Conservation (phyloP, 2,888 invertebrate species). For the Hypselothyrea guttata region DNA sequence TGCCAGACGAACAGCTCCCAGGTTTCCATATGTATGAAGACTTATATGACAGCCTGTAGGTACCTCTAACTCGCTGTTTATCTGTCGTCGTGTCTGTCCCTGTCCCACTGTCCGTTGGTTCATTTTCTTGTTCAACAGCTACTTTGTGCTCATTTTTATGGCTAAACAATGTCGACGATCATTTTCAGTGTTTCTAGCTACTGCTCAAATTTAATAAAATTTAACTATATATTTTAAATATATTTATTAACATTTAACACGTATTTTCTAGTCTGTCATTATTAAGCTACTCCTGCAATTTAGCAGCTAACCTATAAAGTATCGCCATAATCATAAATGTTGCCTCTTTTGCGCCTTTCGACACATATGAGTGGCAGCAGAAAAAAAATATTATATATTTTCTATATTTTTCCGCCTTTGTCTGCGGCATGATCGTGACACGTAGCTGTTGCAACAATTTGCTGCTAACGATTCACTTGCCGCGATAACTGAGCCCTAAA, state of each 20-base stretch:
- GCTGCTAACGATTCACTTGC: conserved; percentile 53
- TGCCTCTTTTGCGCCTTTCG: conserved; percentile 61
- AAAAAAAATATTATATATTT: not conserved
- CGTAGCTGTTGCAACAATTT: conserved; percentile 72
- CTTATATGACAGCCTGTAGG: conserved; percentile 53
- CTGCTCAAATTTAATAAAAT: not conserved
- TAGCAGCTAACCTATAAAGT: conserved; percentile 8
- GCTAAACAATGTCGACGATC: conserved; percentile 72
- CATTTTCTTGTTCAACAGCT: conserved; percentile 42
- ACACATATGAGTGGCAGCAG: conserved; percentile 48
- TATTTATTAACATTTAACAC: not conserved
- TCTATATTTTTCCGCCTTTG: conserved; percentile 37
- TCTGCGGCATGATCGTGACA: conserved; percentile 77
- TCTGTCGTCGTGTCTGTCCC: conserved; percentile 3
- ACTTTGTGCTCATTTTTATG: conserved; percentile 57
- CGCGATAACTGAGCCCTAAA: conserved; percentile 58
- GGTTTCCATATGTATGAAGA: conserved; percentile 62
- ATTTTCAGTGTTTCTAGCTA: conserved; percentile 57
- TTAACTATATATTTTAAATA: not conserved
- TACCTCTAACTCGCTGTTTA: conserved; percentile 8
- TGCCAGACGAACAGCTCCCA: conserved; percentile 36
- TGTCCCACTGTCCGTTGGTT: conserved; percentile 17
- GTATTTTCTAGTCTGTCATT: conserved; percentile 1
- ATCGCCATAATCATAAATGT: conserved; percentile 72
- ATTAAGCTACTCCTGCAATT: not conserved